Conservation (phyloP, 30 jellyfish, hydroid and myxozoan genomes). For the Clytia hemisphaerica region DNA sequence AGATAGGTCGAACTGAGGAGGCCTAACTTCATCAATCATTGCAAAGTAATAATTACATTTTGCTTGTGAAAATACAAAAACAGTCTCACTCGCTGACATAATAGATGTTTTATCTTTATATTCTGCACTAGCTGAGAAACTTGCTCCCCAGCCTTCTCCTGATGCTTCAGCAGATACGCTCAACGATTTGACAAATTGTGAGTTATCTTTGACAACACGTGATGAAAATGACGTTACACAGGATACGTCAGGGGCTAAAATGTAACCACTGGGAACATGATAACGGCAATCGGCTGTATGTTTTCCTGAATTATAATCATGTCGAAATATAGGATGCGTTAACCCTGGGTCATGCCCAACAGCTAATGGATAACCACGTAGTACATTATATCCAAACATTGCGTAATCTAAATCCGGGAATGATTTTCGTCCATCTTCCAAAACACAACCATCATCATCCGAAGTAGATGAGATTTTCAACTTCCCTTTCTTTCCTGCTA, state of each 20-base stretch:
- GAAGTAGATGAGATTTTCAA: no score
- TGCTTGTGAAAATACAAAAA: slow-evolving; percentile 41
- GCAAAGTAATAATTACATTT: slow-evolving; percentile 50
- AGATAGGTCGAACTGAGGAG: slow-evolving; percentile 33
- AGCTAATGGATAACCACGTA: slow-evolving; percentile 49
- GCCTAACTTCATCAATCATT: slow-evolving; percentile 42
- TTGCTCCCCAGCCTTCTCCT: slow-evolving; percentile 63
- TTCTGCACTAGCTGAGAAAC: slow-evolving; percentile 43
- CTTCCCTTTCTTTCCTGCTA: no score
- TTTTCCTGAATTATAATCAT: slow-evolving; percentile 24
- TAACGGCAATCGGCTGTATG: slow-evolving; percentile 55
- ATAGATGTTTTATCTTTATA: slow-evolving; percentile 28
- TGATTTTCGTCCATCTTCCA: no score
- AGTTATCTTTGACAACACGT: slow-evolving; percentile 15
- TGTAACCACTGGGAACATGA: slow-evolving; percentile 40
- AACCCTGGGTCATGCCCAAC: slow-evolving; percentile 73
- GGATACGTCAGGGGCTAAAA: slow-evolving; percentile 45
- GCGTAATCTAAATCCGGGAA: slow-evolving; percentile 68
- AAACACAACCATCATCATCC: no score
- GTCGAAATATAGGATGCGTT: slow-evolving; percentile 40
- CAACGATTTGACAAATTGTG: slow-evolving; percentile 29
- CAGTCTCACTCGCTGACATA: slow-evolving; percentile 31
- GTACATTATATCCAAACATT: slow-evolving; percentile 48
- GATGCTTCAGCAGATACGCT: slow-evolving; percentile 28
- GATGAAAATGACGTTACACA: slow-evolving; percentile 57